Percentiles rank a stretch among this genome's conserved stretches.
Conservation (phyloP, 2,113 vertebrate species). For the Macroglossus sobrinus region DNA sequence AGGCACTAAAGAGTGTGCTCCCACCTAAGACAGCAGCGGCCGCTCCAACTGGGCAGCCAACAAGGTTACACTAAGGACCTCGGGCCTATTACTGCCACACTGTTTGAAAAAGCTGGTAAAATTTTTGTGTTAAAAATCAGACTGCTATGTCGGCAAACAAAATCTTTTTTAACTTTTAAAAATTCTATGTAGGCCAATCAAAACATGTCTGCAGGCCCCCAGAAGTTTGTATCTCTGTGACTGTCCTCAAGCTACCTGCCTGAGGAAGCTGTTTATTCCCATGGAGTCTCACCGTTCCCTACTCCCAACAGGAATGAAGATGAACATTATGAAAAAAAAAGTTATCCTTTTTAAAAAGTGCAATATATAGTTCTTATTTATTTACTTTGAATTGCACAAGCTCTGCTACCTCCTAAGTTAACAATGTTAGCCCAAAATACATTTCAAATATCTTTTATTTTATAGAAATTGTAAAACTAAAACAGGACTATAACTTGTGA, state of each 20-base stretch:
- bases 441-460: background rate
- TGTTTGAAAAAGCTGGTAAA: background rate
- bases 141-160: background rate
- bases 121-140: background rate
- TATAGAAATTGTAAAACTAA: background rate
- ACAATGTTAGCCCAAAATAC: background rate
- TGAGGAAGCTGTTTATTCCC: background rate
- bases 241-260: background rate
- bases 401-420: background rate
- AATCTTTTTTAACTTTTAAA: background rate
- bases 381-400: background rate
- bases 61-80: background rate
- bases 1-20: background rate
- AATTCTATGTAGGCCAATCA: background rate
- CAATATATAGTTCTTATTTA: background rate
- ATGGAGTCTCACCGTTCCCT: background rate
- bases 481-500: background rate
- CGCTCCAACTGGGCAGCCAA: background rate
- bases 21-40: background rate
- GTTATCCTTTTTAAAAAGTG: background rate
- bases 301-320: background rate
- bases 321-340: background rate
- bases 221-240: background rate
- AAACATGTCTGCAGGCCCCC: background rate
- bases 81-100: background rate